Evolutionary conservation across 2,888 invertebrate genomes (phyloP), one percentile per base, ranked within the genome.

Genomic region (Achlya flavicornis): DNA sequence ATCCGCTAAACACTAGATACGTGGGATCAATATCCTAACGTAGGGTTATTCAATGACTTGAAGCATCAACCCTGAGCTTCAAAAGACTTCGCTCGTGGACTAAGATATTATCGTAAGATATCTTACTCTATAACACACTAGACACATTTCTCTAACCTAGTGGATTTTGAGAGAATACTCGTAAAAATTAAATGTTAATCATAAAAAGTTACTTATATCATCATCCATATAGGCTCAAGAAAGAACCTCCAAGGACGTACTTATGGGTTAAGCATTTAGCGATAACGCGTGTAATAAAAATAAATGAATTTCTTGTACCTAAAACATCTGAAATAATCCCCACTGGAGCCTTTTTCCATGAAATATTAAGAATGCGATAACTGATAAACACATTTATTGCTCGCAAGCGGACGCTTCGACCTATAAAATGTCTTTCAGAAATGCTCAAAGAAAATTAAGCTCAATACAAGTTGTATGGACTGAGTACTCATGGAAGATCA

Each of bases 401-500:
- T 19, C 41, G 41, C 60, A 60, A 60, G 60, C 41, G 60, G 41
- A 41, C 41, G 41, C 41, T 60, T 60, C 26, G 38, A 26, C 41
- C 26, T 53, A 60, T 60, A 60, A 60, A 60, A 60, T 58, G 60
- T 60, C 41, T 59, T 59, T 12, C 11, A 43, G 26, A 60, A 60
- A 60, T 53, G 3, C 60, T 60, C 60, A 65, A 65, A 62, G 61
- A 64, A 66, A 63, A 64, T 68, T 64, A 68, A 64, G 58, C 68
- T 60, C 62, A 63, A 63, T 64, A 63, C 62, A 61, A 70, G 66
- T 63, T 53, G 43, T 67, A 68, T 68, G 65, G 68, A 73, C 60
- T 1, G 58, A 69, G 77, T 79, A 71, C 77, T 77, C 73, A 73
- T 75, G 74, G 67, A 80, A 60, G 60, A 60, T 60, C 78, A 74